Percentiles rank a stretch among this genome's conserved stretches.
Conservation (phyloP, 2,797 vertebrate species). For the Enteromius trimaculatus region DNA sequence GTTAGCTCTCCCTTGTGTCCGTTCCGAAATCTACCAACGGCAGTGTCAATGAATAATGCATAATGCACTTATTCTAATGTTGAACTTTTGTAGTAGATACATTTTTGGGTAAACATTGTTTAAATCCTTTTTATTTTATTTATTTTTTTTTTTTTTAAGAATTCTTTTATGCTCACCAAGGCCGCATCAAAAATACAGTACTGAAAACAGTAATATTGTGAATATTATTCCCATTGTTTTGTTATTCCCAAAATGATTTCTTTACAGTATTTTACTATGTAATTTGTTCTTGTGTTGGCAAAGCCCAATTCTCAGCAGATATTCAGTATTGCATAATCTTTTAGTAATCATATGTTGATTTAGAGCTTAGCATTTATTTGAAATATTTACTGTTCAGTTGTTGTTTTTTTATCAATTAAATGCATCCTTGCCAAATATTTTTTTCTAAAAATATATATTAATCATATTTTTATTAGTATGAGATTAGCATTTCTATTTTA, state of each 20-base stretch:
- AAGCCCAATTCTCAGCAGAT: background rate
- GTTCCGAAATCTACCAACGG: background rate
- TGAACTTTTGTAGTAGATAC: background rate
- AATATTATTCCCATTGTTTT: background rate
- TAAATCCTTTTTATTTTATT: background rate
- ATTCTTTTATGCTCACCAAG: background rate
- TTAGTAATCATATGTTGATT: background rate
- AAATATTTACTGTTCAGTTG: background rate
- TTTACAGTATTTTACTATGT: background rate
- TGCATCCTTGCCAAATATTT: background rate
- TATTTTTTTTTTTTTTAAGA: no score
- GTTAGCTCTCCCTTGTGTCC: conserved; percentile 12
- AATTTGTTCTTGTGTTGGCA: background rate
- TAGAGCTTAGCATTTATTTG: background rate
- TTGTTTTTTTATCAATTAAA: background rate
- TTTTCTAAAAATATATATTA: background rate
- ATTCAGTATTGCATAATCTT: background rate
- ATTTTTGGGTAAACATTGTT: background rate
- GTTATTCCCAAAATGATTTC: no score
- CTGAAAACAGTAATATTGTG: background rate
- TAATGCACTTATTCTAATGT: background rate
- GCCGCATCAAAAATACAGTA: background rate
- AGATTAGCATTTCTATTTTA: background rate
- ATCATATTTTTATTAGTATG: background rate
- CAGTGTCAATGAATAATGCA: background rate